These are phyloP conservation scores for Eupeodes luniger DNA, from an alignment of 2,888 invertebrate genomes.

Conservation along the genomic window DNA sequence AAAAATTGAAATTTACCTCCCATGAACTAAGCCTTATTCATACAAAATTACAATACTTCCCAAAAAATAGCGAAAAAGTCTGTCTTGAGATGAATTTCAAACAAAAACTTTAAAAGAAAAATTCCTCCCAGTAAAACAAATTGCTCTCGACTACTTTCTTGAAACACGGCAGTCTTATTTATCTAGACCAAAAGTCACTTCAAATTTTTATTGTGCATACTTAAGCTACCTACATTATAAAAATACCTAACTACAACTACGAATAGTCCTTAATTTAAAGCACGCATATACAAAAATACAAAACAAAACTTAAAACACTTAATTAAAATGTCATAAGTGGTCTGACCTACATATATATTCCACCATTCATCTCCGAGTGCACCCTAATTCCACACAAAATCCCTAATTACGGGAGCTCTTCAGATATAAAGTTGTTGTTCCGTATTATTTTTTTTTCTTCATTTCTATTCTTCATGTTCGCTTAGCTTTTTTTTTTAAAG, in stretches of 20 bases:
- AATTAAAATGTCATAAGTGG: slow-evolving; percentile 72
- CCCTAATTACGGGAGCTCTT: slow-evolving; percentile 72
- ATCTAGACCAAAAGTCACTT: slow-evolving; percentile 15
- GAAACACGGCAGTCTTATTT: neutral
- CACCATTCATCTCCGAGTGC: slow-evolving; percentile 23
- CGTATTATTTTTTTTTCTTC: slow-evolving; percentile 24
- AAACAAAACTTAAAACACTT: slow-evolving; percentile 44
- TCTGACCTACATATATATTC: slow-evolving; percentile 66
- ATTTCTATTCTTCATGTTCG: slow-evolving; percentile 11
- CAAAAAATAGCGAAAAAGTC: too few relatives aligned
- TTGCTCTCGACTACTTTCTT: too few relatives aligned
- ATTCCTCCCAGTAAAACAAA: too few relatives aligned
- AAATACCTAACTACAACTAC: neutral
- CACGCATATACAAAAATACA: slow-evolving; percentile 10
- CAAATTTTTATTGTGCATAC: neutral
- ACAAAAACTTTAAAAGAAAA: too few relatives aligned
- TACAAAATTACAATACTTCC: too few relatives aligned
- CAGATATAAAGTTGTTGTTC: slow-evolving; percentile 51
- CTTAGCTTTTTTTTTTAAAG: neutral
- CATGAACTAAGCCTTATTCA: too few relatives aligned
- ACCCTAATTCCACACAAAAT: slow-evolving; percentile 59
- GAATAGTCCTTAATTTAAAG: slow-evolving; percentile 13
- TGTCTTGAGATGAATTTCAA: too few relatives aligned
- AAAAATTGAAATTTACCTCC: too few relatives aligned
- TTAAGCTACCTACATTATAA: too few relatives aligned